Base-by-base conservation (phyloP, 2,113 vertebrate genomes). In the Poeciliopsis prolifica region DNA sequence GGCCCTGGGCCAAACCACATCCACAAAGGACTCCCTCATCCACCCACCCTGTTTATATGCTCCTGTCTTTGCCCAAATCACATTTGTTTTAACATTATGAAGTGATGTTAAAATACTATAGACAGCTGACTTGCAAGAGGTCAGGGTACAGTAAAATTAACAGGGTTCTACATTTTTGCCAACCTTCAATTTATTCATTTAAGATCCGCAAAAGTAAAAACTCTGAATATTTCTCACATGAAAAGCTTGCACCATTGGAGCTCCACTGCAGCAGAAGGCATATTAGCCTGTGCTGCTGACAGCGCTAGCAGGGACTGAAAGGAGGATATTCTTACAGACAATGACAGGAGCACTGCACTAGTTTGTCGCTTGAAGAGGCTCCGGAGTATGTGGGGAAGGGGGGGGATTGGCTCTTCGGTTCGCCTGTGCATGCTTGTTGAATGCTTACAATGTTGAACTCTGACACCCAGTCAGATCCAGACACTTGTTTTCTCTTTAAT, bases 301-400 rank as follows among this genome's bases (percentile, higher is more conserved):
- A 82, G 76, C 69, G 65, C 54, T 8, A 79, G 82, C 84, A 77
- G 70, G 77, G 80, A 37, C 61, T 72, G 75, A 80, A 80, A 78
- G 81, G 76, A 81, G 77, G 78, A 82, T 78, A 74, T 77, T 83
- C 76, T 83, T 85, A 89, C 86, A 89, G 74, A 68, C 75, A 75
- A 62, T 85, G 87, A 91, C 90, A 85, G 74, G 73, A 89, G 82
- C 70, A 75, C 78, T 88, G 88, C 85, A 86, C 88, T 88, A 87
- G 89, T 89, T 92, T 89, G 88, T 89, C 65, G 76, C 84, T 88
- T 83, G 83, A 87, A 79, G 78, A 89, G 75, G 37, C 87, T 84
- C 76, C 70, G 28, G 78, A 72, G 74, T 88, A 79, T 29, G 70
- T 78, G 70, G 22, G 31, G 40, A 42, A 29, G 64, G 68, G 35